These are phyloP conservation scores for Pseudomyrmex flavicornis DNA, from an alignment of 1,140 invertebrate species.

Conservation along the genomic window DNA sequence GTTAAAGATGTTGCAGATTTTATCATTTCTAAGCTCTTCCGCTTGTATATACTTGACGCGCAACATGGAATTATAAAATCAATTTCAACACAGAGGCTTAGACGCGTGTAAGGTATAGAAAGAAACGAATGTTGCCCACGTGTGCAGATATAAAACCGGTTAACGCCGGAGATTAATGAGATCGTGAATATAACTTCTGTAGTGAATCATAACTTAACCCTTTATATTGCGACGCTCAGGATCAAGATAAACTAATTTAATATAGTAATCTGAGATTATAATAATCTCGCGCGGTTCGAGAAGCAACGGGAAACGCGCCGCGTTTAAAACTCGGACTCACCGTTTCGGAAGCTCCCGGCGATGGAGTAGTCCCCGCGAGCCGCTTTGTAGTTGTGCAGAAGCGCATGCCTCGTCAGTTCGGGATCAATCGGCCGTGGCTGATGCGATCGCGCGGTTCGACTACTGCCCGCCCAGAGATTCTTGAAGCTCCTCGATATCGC, in stretches of 20 bases:
- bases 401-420: conserved; percentile 88
- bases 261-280: not conserved
- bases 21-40: too few species aligned
- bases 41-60: too few species aligned
- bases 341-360: conserved; percentile 77
- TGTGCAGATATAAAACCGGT: conserved; percentile 5
- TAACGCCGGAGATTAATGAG: conserved; percentile 11
- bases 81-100: not conserved
- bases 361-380: conserved; percentile 81
- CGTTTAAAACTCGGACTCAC: conserved; percentile 70
- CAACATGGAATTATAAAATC: conserved; percentile 3
- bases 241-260: not conserved
- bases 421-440: conserved; percentile 88
- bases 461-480: conserved; percentile 86
- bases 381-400: conserved; percentile 86
- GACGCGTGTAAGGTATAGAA: not conserved
- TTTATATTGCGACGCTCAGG: not conserved
- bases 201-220: conserved; percentile 15
- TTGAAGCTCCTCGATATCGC: conserved; percentile 88
- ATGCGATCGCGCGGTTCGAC: conserved; percentile 87
- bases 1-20: not conserved
- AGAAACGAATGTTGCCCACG: conserved; percentile 1
- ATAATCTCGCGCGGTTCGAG: not conserved
- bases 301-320: not conserved
- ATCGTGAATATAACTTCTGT: not conserved